Base-by-base conservation (phyloP, 2,113 vertebrate species). In the Pseudorhombus dupliciocellatus region DNA sequence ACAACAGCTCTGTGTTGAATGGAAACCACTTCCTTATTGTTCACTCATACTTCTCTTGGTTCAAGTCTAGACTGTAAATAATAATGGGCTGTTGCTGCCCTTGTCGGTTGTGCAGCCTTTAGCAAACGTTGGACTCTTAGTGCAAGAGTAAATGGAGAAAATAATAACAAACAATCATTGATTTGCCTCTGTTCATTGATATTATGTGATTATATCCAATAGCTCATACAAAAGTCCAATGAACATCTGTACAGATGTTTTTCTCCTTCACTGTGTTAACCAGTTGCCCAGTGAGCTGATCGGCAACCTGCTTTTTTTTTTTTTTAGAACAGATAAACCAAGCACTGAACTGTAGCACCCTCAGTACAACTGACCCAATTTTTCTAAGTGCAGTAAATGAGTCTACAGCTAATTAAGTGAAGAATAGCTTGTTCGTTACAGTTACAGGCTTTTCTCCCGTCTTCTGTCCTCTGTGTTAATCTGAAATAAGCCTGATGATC, bases 321-420 rank as follows among this genome's bases (percentile, higher is more conserved):
- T 12, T 37, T 59, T 61, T 51, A 57, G 57, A 70, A 51, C 40
- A 64, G 10, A 54, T 56, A 65, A 70, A 61, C 24, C 30, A 53
- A 63, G 18, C 2, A 20, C 30, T 71, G 22, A 75, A 24, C 21
- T 20, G 26, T 24, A n/a, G 30, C 16, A 12, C 42, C 30, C 63
- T 75, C 78, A 70, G 75, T 10, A 37, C 69, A 68, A 48, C 66
- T 76, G 70, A 79, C 75, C 71, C 51, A 80, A 1, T 85, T 77
- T 48, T 42, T 53, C 7, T 15, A 44, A 56, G 46, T 54, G 40
- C 28, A 15, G 46, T 56, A 30, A 67, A 20, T 9, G 31, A 55
- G 31, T 56, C n/a, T 31, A n/a, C 20, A 48, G 16, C 25, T 51
- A 11, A 22, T 48, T 12, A n/a, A 48, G 10, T 20, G 26, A n/a